phyloP scores from a whole-genome alignment of 2,888 invertebrate species.

The Gastrophysa polygoni region DNA sequence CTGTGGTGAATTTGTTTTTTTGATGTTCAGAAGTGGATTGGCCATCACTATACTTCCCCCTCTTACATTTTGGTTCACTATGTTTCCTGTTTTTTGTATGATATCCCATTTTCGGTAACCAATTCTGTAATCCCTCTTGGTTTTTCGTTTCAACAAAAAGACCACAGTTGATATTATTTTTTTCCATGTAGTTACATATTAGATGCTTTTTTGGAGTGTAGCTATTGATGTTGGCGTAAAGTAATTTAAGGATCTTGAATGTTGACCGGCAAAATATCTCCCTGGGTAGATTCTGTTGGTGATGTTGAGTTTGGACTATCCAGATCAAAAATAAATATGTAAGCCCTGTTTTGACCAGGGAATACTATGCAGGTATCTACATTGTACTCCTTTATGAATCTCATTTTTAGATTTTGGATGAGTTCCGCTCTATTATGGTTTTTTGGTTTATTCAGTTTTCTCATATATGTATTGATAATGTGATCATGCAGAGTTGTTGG shows the following conservation, averaged over 20 bases:
- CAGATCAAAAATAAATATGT: conserved; percentile 18
- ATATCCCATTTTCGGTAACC: no score
- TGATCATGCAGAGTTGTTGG: conserved; percentile 13
- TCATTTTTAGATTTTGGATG: conserved; percentile 7
- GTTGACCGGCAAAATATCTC: no score
- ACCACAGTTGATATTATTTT: not conserved
- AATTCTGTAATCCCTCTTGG: not conserved
- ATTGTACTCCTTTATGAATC: conserved; percentile 12
- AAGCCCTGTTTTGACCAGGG: conserved; percentile 7
- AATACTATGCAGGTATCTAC: conserved; percentile 16
- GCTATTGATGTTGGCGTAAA: no score
- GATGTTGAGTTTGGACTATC: not conserved
- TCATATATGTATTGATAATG: conserved; percentile 17
- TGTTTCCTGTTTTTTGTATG: no score
- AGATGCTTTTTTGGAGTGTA: no score
- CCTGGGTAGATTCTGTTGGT: no score
- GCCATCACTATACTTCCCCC: no score
- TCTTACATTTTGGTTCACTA: no score
- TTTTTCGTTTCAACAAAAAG: not conserved
- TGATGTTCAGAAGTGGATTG: no score
- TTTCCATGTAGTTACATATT: not conserved
- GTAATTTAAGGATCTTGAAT: no score
- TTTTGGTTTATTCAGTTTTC: conserved; percentile 10
- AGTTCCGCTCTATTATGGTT: conserved; percentile 4
- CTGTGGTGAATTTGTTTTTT: no score